Evolutionary conservation across 2,113 vertebrate species (phyloP), one percentile per base, ranked within the genome.

Genomic region (Psilopsiagon aymara): DNA sequence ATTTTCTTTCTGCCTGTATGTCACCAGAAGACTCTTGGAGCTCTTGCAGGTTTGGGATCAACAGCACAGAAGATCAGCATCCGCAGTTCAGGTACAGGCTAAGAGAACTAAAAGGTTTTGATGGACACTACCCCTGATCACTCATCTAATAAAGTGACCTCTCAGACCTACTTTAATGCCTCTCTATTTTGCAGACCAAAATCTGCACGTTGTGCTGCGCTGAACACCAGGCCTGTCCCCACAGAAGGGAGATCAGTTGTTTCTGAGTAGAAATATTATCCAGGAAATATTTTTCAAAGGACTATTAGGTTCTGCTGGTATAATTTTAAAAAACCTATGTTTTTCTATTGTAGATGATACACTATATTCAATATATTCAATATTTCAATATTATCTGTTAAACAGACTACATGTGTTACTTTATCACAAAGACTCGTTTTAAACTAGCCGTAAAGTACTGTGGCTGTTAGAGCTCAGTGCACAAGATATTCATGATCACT

Each of bases 351-450:
- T 2, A 88, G 79, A 52, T 84, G 96, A 88, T 86, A 90, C 8
- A 85, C 87, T 62, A 80, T 13, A 47, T 43, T 59, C 57, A 59
- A 59, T 59, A 59, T 46, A 63, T 43, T 63, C 80, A 35, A 24
- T 39, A 88, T 86, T 46, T 63, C 68, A 29, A 20, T 35, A 86
- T 88, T 96, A 94, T 93, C 86, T 81, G 31, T 57, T 92, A 60
- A 27, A 78, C 51, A 80, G 82, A 70, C 59, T 63, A 75, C 46
- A 70, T 31, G 68, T 93, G 82, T 90, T 96, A 74, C 63, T 93
- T 95, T 90, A 91, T 90, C 94, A 88, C 76, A 86, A 81, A 55
- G 73, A 75, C 68, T 90, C 64, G 68, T 83, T 94, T 96, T 70
- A 78, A 92, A 64, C 51, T 13, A 88, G 70, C 70, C 85, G 90